A percentile compares a stretch with the other conserved stretches of the same genome.
Evolutionary conservation across 1,140 invertebrate species (phyloP).

Genomic region (Galleria mellonella): DNA sequence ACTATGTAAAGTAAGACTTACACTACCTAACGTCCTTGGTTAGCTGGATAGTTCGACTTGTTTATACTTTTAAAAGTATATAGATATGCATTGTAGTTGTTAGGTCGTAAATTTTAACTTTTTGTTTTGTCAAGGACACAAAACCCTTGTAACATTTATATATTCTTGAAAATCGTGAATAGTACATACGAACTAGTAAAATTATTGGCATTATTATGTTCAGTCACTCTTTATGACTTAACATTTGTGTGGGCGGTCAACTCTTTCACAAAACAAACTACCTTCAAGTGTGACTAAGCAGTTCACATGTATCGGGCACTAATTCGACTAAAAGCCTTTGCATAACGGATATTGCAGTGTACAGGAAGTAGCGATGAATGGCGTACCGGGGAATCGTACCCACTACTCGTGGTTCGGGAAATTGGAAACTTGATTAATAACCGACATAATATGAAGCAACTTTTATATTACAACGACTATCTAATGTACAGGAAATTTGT

Average conservation of each 20-base stretch:
- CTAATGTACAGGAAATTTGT: no score
- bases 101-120: no score
- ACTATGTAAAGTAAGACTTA: no score
- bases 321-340: conserved; percentile 44
- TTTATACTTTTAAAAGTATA: no score
- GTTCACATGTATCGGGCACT: conserved; percentile 16
- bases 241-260: neutral
- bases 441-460: no score
- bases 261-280: neutral
- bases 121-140: no score
- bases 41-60: no score
- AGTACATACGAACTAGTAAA: neutral
- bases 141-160: no score
- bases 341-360: conserved; percentile 44
- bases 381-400: neutral
- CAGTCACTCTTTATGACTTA: neutral
- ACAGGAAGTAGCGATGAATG: conserved; percentile 21
- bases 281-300: conserved; percentile 21
- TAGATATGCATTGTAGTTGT: no score
- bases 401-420: conserved; percentile 24
- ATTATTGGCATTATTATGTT: neutral
- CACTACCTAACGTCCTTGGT: no score
- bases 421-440: conserved; percentile 15
- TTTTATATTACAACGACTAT: no score
- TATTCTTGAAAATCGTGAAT: no score